phyloP scores from a whole-genome alignment of 2,888 invertebrate genomes.

The Sminthurinus aureus region DNA sequence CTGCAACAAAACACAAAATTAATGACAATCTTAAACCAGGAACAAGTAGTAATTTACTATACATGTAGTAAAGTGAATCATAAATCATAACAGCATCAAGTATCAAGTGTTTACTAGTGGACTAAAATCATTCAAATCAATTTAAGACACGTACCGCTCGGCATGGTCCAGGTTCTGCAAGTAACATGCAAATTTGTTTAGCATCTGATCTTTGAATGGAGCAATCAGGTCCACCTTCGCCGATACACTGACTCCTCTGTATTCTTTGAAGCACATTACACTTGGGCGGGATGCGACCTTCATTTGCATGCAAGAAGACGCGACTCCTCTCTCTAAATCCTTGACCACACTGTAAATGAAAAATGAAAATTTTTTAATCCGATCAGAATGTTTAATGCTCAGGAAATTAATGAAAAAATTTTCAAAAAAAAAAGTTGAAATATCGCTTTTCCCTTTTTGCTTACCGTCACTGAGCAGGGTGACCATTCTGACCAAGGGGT shows the following conservation, averaged over 20 bases:
- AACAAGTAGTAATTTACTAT: not conserved
- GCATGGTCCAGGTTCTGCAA: conserved; percentile 67
- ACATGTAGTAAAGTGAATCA: too few relatives aligned
- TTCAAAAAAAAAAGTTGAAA: too few relatives aligned
- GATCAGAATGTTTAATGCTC: too few relatives aligned
- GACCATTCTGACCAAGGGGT: conserved; percentile 92
- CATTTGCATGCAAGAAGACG: conserved; percentile 73
- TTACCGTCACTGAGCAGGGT: conserved; percentile 79
- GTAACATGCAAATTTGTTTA: conserved; percentile 67
- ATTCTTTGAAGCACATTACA: conserved; percentile 77
- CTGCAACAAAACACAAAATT: conserved; percentile 31
- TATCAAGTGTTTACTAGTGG: too few relatives aligned
- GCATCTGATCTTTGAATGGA: conserved; percentile 77
- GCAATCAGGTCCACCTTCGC: conserved; percentile 71
- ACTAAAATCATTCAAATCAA: too few relatives aligned
- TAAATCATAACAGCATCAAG: too few relatives aligned
- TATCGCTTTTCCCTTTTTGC: too few relatives aligned
- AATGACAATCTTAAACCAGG: not conserved
- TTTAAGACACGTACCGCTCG: conserved; percentile 61
- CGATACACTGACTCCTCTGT: conserved; percentile 76
- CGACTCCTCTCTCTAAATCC: conserved; percentile 75
- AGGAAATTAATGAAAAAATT: conserved; percentile 62
- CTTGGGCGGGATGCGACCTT: conserved; percentile 67
- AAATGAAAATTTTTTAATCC: too few relatives aligned
- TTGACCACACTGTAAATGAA: conserved; percentile 78